Base-by-base conservation (phyloP, 2,113 vertebrate species). In the western clawed frog (Xenopus tropicalis) region DNA sequence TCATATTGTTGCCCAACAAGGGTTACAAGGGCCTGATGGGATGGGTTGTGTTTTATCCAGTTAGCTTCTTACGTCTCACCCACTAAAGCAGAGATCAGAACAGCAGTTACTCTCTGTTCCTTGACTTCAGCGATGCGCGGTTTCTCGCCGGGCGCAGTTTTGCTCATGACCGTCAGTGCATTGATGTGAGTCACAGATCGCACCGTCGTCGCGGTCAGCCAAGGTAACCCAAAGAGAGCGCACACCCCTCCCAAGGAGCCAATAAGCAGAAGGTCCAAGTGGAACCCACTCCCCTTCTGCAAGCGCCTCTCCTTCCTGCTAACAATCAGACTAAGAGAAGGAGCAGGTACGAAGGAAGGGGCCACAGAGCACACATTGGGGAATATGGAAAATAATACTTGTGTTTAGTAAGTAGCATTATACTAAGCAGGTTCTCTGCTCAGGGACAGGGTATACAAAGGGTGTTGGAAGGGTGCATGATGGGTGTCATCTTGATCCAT, bases 131-230 rank as follows among this genome's bases (percentile, higher is more conserved):
- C 88, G 52, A 98, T 98, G 87, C 93, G 87, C 66, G 95, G 95
- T 83, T 96, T 96, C 69, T 98, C 96, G 1, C 97, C 97, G 0
- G 97, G 97, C 0, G 96, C 97, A 80, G 93, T 94, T 68, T 96
- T 98, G 88, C 96, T 98, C 97, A 98, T 98, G 70, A 98, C 93
- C 0, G 96, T 98, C 73, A 99, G 87, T 0, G 97, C 97, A 0
- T 99, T 99, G 84, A 98, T 95, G 0, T 99, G 97, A 2, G 96
- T 98, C 80, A 99, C 93, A 0, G 96, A 96, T 79, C 97, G 95
- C 61, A 99, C 96, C 0, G 97, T 98, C 1, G 97, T 95, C 0
- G 96, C 97, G 0, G 96, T 98, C 74, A 98, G 93, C 97, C 97
- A 99, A 1, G 97, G 97, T 79, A 99, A 84, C 69, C 97, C 97